phyloP scores from a whole-genome alignment of 2,113 vertebrate species.

The Larimichthys crocea region DNA sequence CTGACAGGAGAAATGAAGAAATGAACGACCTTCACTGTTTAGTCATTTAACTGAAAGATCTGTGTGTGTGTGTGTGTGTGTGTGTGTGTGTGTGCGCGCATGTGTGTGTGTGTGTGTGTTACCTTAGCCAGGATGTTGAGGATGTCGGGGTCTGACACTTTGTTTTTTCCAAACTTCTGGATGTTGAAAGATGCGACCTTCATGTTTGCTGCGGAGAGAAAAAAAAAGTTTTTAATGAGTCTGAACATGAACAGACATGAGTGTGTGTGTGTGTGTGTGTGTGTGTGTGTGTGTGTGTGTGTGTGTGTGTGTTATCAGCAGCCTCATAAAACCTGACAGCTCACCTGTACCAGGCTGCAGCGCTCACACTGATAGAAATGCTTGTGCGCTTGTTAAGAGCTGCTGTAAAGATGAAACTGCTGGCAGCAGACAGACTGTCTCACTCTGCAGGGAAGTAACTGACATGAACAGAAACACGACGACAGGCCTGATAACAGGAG shows the following conservation, averaged over 20 bases:
- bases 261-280: no score
- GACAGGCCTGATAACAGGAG: background rate
- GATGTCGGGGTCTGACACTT: slow-evolving; percentile 70
- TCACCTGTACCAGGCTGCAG: background rate
- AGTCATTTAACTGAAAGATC: no score
- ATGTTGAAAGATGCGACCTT: slow-evolving; percentile 82
- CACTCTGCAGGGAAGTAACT: background rate
- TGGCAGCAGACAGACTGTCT: background rate
- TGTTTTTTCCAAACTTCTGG: slow-evolving; percentile 76
- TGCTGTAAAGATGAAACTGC: background rate
- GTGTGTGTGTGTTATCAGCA: no score
- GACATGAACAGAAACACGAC: background rate
- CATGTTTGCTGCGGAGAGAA: slow-evolving; percentile 65
- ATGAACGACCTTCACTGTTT: no score
- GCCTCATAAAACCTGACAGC: background rate
- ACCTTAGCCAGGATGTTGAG: slow-evolving; percentile 70
- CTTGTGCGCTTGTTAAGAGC: background rate
- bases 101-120: slow-evolving; percentile 6
- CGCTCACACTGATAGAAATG: background rate
- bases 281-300: background rate
- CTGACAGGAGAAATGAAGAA: no score
- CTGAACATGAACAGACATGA: background rate
- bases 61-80: background rate
- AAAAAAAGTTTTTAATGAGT: background rate
- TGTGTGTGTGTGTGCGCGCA: background rate